Conservation (phyloP, 2,797 vertebrate genomes). For the Clarias laeviceps region DNA sequence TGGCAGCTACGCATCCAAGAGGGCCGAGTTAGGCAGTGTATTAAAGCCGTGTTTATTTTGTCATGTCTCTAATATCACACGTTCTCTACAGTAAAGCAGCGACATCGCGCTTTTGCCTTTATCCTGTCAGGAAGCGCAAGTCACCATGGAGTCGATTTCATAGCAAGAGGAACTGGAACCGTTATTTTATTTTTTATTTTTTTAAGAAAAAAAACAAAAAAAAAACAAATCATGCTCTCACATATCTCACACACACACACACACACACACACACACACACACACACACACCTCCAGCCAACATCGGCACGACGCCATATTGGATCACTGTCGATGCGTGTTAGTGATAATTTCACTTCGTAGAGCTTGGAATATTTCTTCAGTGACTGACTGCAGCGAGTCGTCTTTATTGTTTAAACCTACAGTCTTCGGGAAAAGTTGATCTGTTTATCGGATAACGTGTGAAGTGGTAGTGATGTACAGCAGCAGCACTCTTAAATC, state of each 20-base stretch:
- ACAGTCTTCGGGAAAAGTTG: too few relatives aligned
- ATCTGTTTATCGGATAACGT: neutral
- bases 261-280: too few relatives aligned
- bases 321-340: neutral
- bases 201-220: too few relatives aligned
- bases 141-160: neutral
- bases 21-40: slow-evolving; percentile 1
- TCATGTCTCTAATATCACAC: slow-evolving; percentile 3
- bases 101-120: neutral
- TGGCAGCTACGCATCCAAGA: slow-evolving; percentile 23
- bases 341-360: neutral
- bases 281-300: neutral
- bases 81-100: neutral
- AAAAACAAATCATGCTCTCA: neutral
- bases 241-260: neutral
- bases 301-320: neutral
- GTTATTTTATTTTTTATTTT: neutral
- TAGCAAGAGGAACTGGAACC: neutral
- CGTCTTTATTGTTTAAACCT: neutral
- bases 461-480: neutral
- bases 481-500: neutral
- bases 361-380: slow-evolving; percentile 1
- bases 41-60: slow-evolving; percentile 20
- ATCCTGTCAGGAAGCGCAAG: neutral
- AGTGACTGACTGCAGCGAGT: neutral